phyloP scores from a whole-genome alignment of 2,113 vertebrate species.

The Crotalus horridus region DNA sequence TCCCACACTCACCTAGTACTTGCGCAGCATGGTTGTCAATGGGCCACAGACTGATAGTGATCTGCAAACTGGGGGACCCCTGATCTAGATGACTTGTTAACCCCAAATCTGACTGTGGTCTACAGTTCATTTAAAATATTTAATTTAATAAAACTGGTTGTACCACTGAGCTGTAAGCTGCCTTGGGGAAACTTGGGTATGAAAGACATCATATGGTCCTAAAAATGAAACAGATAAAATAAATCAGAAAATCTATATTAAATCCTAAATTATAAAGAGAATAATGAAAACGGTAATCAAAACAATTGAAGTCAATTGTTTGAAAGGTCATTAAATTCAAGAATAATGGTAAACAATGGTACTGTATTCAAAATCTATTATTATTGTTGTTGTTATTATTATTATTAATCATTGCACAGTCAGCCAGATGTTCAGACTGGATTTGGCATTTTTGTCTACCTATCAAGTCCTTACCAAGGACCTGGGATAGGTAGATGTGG shows the following conservation, averaged over 20 bases:
- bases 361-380: background rate
- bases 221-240: background rate
- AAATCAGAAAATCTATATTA: background rate
- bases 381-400: too few species aligned
- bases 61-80: too few species aligned
- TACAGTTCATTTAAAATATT: background rate
- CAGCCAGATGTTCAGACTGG: too few species aligned
- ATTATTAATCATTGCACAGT: too few species aligned
- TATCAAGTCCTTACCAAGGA: too few species aligned
- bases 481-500: too few species aligned
- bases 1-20: background rate
- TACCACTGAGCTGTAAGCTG: background rate
- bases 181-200: background rate
- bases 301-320: background rate
- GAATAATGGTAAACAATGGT: background rate
- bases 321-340: background rate
- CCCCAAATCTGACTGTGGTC: background rate
- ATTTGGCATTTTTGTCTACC: too few species aligned
- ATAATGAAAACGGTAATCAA: background rate
- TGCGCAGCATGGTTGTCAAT: background rate
- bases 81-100: background rate
- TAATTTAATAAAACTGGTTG: background rate
- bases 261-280: background rate
- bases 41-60: background rate
- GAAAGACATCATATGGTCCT: background rate